A percentile compares a stretch with the other conserved stretches of the same genome.
phyloP scores from a whole-genome alignment of 37 sponge, comb jelly and placozoan genomes.

The Geodia barretti region DNA sequence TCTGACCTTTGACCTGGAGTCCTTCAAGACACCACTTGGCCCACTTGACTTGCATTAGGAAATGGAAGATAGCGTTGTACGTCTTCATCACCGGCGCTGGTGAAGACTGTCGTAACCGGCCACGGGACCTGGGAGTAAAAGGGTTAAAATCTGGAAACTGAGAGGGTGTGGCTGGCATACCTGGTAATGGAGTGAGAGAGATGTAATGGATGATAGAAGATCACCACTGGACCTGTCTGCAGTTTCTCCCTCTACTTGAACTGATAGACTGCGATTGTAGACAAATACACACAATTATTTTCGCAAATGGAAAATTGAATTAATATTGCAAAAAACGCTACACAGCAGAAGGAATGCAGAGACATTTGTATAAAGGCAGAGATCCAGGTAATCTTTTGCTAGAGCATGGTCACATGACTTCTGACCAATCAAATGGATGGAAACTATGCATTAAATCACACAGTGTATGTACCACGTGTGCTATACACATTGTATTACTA shows the following conservation, averaged over 20 bases:
- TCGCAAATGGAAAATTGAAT: too few species aligned
- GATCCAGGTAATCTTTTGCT: too few species aligned
- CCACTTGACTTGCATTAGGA: constrained; percentile 63
- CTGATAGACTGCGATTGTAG: neutral
- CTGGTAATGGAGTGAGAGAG: constrained; percentile 5
- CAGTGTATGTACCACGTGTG: too few species aligned
- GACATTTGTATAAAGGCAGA: too few species aligned
- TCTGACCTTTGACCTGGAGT: constrained; percentile 26
- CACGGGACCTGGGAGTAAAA: constrained; percentile 49
- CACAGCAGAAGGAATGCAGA: too few species aligned
- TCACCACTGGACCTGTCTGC: neutral
- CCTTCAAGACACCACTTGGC: constrained; percentile 68
- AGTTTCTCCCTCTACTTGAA: neutral
- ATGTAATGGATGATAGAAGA: neutral
- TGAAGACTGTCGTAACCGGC: constrained; percentile 53
- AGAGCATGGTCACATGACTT: too few species aligned
- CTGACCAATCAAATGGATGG: too few species aligned
- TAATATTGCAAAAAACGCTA: too few species aligned
- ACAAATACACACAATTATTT: too few species aligned
- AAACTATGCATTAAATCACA: too few species aligned
- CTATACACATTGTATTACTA: too few species aligned
- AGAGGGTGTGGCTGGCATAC: constrained; percentile 1
- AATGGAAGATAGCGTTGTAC: constrained; percentile 45
- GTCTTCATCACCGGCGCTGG: constrained; percentile 21
- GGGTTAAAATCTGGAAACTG: neutral